phyloP scores from a whole-genome alignment of 2,888 invertebrate genomes.

The Xestia sexstrigata region DNA sequence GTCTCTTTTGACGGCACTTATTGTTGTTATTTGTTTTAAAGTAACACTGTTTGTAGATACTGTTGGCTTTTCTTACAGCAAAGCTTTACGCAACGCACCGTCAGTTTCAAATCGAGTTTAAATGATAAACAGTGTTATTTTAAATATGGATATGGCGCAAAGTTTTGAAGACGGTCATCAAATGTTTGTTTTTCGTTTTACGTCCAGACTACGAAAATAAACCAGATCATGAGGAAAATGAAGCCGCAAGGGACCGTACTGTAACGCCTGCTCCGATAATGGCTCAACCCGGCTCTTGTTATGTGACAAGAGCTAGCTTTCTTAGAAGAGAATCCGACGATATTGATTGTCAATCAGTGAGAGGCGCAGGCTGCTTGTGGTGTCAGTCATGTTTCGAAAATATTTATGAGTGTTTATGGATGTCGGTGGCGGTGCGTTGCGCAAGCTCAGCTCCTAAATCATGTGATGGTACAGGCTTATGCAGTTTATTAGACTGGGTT shows the following conservation, averaged over 20 bases:
- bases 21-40: constrained; percentile 69
- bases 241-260: constrained; percentile 82
- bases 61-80: constrained; percentile 67
- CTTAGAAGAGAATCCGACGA: constrained; percentile 69
- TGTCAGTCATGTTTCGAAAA: constrained; percentile 73
- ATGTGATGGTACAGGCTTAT: constrained; percentile 74
- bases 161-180: constrained; percentile 14
- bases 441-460: constrained; percentile 75
- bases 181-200: constrained; percentile 56
- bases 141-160: constrained; percentile 57
- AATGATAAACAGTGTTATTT: constrained; percentile 81
- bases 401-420: constrained; percentile 76
- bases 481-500: constrained; percentile 80
- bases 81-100: constrained; percentile 78
- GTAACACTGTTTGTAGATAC: constrained; percentile 79
- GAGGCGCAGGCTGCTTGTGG: constrained; percentile 72
- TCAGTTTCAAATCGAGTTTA: constrained; percentile 48
- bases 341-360: constrained; percentile 38
- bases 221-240: constrained; percentile 76
- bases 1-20: constrained; percentile 3
- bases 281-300: constrained; percentile 75
- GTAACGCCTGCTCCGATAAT: constrained; percentile 66
- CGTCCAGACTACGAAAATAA: constrained; percentile 67
- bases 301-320: constrained; percentile 74
- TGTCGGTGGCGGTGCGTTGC: constrained; percentile 83